Evolutionary conservation across 2,797 vertebrate genomes (phyloP), one percentile per base, ranked within the genome.

Genomic region (Argentina silus): DNA sequence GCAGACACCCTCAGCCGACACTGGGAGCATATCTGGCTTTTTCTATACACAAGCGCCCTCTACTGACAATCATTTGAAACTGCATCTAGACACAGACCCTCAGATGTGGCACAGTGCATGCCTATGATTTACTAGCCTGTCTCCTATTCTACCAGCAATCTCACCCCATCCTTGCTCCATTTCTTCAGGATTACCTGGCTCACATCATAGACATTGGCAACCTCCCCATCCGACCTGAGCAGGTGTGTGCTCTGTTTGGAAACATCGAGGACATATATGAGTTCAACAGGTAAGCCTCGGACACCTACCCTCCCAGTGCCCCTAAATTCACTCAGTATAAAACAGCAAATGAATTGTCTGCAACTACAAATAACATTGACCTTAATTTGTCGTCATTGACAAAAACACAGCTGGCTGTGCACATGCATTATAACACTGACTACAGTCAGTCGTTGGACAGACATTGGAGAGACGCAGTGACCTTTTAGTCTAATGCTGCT

Each of bases 231-330:
- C 91, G 88, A 2, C 97, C 97, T 0, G 97, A 98, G 70, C 97
- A 98, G 86, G 97, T 99, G 81, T 96, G 94, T 2, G 94, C 93
- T 0, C 94, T 99, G 59, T 99, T 99, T 9, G 97, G 98, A 76
- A 99, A 99, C 90, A 98, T 99, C 42, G 97, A 99, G 83, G 96
- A 94, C 89, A 98, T 99, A 87, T 99, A 99, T 0, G 96, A 96
- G 78, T 95, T 99, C 79, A 99, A 98, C 93, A 98, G 97, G 98
- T 98, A 79, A 82, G 80, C 17, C 15, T 55, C 17, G 55, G 8
- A 11, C 23, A 27, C 12, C 9, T 23, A 9, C 15, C 36, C 42
- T 36, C 2, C 27, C 76, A 42, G 65, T 51, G 62, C 21, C 7
- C 47, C 21, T 53, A 0, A 21, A 15, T 71, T 45, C 27, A 21